These are phyloP conservation scores for Perognathus longimembris DNA, from an alignment of 2,113 vertebrate species.

Conservation along the genomic window DNA sequence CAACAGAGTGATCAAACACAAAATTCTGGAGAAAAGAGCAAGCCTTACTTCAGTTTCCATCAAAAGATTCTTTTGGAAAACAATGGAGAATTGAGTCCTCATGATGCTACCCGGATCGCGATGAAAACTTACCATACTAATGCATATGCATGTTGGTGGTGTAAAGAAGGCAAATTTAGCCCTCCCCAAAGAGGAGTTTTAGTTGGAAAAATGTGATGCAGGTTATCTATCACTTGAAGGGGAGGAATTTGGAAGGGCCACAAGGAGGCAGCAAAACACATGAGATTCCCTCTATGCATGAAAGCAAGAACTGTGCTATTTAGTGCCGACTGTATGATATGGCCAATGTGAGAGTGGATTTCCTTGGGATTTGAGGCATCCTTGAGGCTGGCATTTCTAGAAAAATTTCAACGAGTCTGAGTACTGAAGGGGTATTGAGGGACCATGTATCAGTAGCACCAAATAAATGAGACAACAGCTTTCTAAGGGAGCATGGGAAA, in stretches of 20 bases:
- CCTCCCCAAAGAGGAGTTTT: neutral
- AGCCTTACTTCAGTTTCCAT: too few species aligned
- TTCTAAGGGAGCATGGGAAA: neutral
- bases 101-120: neutral
- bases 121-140: neutral
- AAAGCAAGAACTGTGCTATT: neutral
- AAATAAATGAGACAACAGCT: neutral
- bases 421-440: neutral
- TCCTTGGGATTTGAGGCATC: slow-evolving; percentile 1
- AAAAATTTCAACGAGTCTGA: slow-evolving; percentile 4
- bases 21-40: too few species aligned
- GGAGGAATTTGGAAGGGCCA: slow-evolving; percentile 55
- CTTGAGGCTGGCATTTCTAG: slow-evolving; percentile 20
- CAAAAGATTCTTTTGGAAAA: neutral
- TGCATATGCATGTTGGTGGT: neutral
- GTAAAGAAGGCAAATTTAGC: neutral
- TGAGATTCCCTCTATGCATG: neutral
- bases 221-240: neutral
- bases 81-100: neutral
- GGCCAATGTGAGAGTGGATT: neutral
- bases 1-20: neutral
- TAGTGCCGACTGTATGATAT: neutral
- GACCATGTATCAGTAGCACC: neutral
- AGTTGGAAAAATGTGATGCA: slow-evolving; percentile 6
- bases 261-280: slow-evolving; percentile 80